Percentiles rank a stretch among this genome's conserved stretches.
These are phyloP conservation scores for Ditylenchus weischeri DNA, from an alignment of 2,888 invertebrate species.

Conservation along the genomic window DNA sequence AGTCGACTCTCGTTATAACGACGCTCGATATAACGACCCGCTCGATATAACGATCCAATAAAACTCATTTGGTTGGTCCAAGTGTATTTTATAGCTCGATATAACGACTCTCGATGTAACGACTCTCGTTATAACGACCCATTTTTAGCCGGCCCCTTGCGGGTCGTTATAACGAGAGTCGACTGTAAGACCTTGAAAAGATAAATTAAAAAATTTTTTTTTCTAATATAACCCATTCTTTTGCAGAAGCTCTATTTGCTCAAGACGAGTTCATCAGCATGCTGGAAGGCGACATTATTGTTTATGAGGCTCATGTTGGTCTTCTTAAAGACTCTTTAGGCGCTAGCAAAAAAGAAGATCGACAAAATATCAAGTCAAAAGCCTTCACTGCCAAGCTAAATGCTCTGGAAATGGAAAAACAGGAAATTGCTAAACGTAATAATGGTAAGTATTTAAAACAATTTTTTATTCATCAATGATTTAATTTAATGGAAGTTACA, in stretches of 20 bases:
- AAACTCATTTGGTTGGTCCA: no score
- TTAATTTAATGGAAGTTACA: background rate
- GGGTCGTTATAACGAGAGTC: no score
- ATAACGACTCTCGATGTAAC: no score
- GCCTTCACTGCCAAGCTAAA: constrained; percentile 55
- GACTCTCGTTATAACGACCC: no score
- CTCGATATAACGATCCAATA: no score
- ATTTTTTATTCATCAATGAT: background rate
- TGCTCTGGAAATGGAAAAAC: constrained; percentile 53
- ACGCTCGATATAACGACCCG: no score
- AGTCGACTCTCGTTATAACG: no score
- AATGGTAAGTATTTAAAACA: constrained; percentile 37
- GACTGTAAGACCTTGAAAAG: no score
- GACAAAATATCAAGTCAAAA: constrained; percentile 53
- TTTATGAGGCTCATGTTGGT: constrained; percentile 56
- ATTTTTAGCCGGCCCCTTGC: no score
- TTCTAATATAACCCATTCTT: no score
- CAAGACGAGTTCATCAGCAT: constrained; percentile 52
- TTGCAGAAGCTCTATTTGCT: constrained; percentile 49
- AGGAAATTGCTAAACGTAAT: constrained; percentile 45
- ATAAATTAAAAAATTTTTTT: no score
- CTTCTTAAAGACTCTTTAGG: constrained; percentile 53
- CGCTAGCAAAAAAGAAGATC: constrained; percentile 52
- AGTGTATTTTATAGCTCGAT: no score
- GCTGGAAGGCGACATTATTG: constrained; percentile 52